These are phyloP conservation scores for Loxodonta africana DNA, from an alignment of 2,113 vertebrate species.

Conservation along the genomic window DNA sequence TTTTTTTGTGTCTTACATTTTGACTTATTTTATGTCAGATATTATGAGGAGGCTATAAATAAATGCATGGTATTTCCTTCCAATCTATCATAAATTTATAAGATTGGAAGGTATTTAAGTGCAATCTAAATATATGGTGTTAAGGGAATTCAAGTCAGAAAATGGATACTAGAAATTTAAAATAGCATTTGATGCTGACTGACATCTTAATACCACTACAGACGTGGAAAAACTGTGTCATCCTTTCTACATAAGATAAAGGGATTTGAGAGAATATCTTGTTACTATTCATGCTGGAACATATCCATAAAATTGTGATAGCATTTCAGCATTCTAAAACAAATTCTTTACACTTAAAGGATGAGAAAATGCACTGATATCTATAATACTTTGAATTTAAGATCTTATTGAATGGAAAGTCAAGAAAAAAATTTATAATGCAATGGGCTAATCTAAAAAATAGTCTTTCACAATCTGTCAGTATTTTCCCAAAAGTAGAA, in stretches of 20 bases:
- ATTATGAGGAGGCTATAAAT: conserved; percentile 60
- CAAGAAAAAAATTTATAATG: conserved; percentile 43
- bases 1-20: conserved; percentile 57
- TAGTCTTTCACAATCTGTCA: conserved; percentile 19
- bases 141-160: conserved; percentile 68
- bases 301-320: conserved; percentile 19
- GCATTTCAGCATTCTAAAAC: conserved; percentile 28
- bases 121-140: conserved; percentile 53
- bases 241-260: conserved; percentile 64
- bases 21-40: conserved; percentile 3
- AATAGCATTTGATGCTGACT: conserved; percentile 68
- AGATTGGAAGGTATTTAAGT: conserved; percentile 64
- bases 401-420: conserved; percentile 12
- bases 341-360: conserved; percentile 52
- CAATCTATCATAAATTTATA: conserved; percentile 58
- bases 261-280: conserved; percentile 70
- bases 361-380: conserved; percentile 23
- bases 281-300: conserved; percentile 47
- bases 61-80: conserved; percentile 48
- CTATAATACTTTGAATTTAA: conserved; percentile 49
- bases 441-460: conserved; percentile 57
- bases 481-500: conserved; percentile 51
- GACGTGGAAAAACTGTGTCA: conserved; percentile 73
- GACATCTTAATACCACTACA: conserved; percentile 74
- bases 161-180: conserved; percentile 69